These are phyloP conservation scores for Tricholaema leucomelas DNA, from an alignment of 2,113 vertebrate genomes.

Conservation along the genomic window DNA sequence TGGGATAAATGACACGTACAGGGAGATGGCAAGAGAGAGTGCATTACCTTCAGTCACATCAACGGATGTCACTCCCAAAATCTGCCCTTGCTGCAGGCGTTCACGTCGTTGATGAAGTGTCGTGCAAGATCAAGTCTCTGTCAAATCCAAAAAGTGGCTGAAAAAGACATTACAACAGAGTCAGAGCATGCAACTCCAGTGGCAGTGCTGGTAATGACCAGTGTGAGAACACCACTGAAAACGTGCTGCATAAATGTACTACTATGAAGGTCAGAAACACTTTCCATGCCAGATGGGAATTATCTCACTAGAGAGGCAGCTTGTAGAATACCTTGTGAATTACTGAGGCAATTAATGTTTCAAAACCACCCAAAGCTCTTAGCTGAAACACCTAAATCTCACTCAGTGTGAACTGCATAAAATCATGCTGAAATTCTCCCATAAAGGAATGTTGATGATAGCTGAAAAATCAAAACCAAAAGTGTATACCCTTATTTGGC, in stretches of 20 bases:
- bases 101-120: not conserved
- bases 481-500: not conserved
- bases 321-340: not conserved
- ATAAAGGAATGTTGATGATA: not conserved
- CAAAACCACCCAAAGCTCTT: not conserved
- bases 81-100: not conserved
- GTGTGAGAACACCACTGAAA: not conserved
- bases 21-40: not conserved
- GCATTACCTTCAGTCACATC: slow-evolving; percentile 66
- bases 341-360: not conserved
- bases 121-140: not conserved
- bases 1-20: not conserved
- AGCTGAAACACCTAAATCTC: not conserved
- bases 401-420: not conserved
- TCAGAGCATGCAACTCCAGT: not conserved
- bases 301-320: not conserved
- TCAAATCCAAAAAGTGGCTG: slow-evolving; percentile 30
- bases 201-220: not conserved
- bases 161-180: not conserved
- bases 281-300: not conserved
- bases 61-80: not conserved
- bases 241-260: not conserved
- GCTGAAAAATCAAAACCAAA: not conserved
- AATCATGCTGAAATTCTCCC: not conserved
- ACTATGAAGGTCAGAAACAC: not conserved